phyloP scores from a whole-genome alignment of 2,888 invertebrate genomes.

The Urechis unicinctus region DNA sequence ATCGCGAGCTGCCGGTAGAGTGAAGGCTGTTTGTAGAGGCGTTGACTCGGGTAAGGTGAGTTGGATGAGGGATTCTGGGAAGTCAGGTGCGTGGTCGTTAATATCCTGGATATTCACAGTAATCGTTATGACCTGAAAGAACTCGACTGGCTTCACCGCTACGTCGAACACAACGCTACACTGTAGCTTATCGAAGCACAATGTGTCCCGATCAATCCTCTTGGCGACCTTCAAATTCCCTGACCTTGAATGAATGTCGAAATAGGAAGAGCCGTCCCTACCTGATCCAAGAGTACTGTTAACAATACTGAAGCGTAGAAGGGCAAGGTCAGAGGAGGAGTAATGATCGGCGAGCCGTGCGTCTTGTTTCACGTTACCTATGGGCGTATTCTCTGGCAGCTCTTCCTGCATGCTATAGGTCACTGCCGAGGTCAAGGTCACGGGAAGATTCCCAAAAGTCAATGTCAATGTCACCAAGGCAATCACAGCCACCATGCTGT shows the following conservation, averaged over 20 bases:
- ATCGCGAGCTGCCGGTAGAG: conserved; percentile 2
- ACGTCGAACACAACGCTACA: conserved; percentile 1
- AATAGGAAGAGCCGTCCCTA: background rate
- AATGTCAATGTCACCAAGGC: too few relatives aligned
- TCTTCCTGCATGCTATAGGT: background rate
- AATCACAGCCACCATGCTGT: too few relatives aligned
- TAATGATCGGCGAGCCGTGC: background rate
- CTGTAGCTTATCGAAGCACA: background rate
- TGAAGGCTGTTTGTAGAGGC: background rate
- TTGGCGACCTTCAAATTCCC: background rate
- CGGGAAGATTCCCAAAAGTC: background rate
- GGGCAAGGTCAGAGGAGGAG: background rate
- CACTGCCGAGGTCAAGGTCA: background rate
- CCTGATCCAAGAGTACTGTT: background rate
- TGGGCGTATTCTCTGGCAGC: background rate
- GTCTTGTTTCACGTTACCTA: background rate
- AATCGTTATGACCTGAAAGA: conserved; percentile 1
- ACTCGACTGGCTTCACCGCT: background rate
- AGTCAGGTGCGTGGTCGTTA: conserved; percentile 4
- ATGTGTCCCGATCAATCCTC: conserved; percentile 1
- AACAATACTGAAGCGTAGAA: background rate
- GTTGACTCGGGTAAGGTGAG: background rate
- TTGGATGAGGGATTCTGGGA: background rate
- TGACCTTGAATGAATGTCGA: background rate
- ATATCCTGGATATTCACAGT: conserved; percentile 1